Evolutionary conservation across 2,888 invertebrate species (phyloP).

Genomic region (Epirrhoe alternata): DNA sequence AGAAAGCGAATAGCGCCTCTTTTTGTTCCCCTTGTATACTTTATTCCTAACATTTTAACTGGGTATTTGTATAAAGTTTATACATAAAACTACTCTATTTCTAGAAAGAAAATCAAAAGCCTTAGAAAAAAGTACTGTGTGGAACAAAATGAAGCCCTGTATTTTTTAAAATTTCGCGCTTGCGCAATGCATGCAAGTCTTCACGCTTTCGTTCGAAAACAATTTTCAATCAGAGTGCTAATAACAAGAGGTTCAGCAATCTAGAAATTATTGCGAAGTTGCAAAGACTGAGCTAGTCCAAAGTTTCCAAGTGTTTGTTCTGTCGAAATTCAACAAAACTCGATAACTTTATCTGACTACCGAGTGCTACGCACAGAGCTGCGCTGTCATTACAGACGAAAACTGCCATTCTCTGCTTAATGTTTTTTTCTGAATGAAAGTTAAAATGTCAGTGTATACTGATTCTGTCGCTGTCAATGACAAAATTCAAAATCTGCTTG

Average conservation of each 20-base stretch:
- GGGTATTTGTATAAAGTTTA: slow-evolving; percentile 51
- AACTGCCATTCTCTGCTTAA: too few relatives aligned
- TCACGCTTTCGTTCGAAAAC: slow-evolving; percentile 13
- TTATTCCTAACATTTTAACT: slow-evolving; percentile 70
- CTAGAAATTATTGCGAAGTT: too few relatives aligned
- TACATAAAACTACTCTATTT: slow-evolving; percentile 58
- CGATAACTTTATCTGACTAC: too few relatives aligned
- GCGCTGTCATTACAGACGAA: too few relatives aligned
- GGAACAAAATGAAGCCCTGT: neutral
- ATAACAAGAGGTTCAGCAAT: too few relatives aligned
- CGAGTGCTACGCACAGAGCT: too few relatives aligned
- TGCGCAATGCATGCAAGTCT: slow-evolving; percentile 47
- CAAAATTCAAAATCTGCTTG: neutral
- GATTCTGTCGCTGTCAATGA: neutral
- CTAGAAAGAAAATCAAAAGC: slow-evolving; percentile 42
- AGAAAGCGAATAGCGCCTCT: slow-evolving; percentile 67
- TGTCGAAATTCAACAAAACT: too few relatives aligned
- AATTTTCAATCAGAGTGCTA: too few relatives aligned
- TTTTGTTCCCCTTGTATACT: slow-evolving; percentile 62
- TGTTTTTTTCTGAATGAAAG: neutral
- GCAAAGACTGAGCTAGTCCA: too few relatives aligned
- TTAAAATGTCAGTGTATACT: neutral
- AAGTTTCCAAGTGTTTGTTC: too few relatives aligned
- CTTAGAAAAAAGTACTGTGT: slow-evolving; percentile 28
- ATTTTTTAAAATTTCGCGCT: slow-evolving; percentile 56